Conservation (phyloP, 2,113 vertebrate genomes). For the Emydura subglobosa region DNA sequence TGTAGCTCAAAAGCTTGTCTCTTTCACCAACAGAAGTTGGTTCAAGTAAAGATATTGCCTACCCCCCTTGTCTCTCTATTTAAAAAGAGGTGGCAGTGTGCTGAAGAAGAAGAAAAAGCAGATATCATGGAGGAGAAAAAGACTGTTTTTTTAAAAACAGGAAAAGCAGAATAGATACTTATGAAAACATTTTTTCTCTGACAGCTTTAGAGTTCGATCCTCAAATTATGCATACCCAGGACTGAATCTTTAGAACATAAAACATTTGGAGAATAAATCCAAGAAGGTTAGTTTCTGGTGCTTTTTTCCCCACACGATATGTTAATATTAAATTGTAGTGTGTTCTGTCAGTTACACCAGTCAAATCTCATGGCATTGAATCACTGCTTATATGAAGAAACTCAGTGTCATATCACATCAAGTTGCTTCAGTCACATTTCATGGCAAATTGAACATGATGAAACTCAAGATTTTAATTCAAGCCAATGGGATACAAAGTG, state of each 20-base stretch:
- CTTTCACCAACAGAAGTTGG: neutral
- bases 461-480: conserved; percentile 22
- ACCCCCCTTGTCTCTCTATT: neutral
- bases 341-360: neutral
- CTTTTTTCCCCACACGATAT: neutral
- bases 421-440: neutral
- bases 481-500: neutral
- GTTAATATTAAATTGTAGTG: neutral
- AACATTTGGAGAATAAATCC: neutral
- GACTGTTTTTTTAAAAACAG: neutral
- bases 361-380: neutral
- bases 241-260: neutral
- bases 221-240: neutral
- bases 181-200: neutral
- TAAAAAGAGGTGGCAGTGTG: conserved; percentile 17
- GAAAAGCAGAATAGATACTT: neutral
- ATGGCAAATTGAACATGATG: neutral
- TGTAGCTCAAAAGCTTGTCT: neutral
- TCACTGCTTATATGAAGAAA: neutral
- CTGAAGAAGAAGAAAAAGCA: neutral
- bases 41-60: neutral
- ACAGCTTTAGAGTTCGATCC: rapidly evolving
- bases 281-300: neutral
- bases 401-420: neutral
- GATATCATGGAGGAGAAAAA: conserved; percentile 7